Conservation (phyloP, 2,113 vertebrate genomes). For the Pelecanus crispus region DNA sequence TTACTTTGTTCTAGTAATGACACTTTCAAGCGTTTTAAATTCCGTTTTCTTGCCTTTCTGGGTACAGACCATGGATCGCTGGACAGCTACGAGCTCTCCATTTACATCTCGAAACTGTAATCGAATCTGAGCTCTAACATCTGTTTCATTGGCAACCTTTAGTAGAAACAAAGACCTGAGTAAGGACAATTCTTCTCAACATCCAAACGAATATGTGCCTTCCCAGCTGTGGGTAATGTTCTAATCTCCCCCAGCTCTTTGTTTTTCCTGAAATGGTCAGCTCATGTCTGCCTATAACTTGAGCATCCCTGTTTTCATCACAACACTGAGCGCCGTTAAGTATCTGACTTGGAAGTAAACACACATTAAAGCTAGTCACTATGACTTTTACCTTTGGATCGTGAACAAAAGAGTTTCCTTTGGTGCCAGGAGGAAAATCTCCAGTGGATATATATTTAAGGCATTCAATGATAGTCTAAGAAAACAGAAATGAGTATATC, state of each 20-base stretch:
- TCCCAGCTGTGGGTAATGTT: neutral
- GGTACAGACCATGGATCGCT: conserved; percentile 91
- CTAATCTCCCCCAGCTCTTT: neutral
- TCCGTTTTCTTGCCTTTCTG: conserved; percentile 92
- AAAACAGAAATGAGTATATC: conserved; percentile 9
- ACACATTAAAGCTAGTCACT: neutral
- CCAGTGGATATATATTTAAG: conserved; percentile 92
- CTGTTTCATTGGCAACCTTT: conserved; percentile 93
- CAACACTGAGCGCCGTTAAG: neutral
- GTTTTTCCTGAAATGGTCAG: neutral
- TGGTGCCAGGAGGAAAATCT: conserved; percentile 95
- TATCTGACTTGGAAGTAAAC: neutral
- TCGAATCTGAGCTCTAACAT: conserved; percentile 92
- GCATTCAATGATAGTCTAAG: conserved; percentile 97
- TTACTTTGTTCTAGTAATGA: conserved; percentile 89
- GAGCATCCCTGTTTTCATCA: neutral
- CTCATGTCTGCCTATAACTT: neutral
- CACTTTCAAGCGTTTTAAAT: conserved; percentile 93
- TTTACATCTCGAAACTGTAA: conserved; percentile 89
- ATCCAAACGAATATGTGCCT: neutral
- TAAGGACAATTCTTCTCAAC: neutral
- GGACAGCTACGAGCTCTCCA: conserved; percentile 82
- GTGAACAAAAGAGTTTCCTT: conserved; percentile 94
- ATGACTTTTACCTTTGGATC: conserved; percentile 88
- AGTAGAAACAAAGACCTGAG: neutral